phyloP scores from a whole-genome alignment of 2,113 vertebrate species.

The Mormyrus iriodes region DNA sequence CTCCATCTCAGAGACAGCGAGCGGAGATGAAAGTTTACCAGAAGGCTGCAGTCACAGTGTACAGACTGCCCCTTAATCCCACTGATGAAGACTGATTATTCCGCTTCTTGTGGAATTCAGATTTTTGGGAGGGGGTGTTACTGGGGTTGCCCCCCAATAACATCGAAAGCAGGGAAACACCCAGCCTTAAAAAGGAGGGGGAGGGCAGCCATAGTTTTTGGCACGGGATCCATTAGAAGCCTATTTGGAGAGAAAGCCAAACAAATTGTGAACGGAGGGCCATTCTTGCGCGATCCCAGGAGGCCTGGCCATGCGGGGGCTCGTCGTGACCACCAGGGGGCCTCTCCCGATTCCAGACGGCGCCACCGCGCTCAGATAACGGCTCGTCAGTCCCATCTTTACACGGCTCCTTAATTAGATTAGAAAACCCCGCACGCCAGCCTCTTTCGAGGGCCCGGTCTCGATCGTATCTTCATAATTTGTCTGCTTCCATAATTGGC shows the following conservation, averaged over 20 bases:
- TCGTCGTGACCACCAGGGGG: not conserved
- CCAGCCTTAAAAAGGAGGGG: not conserved
- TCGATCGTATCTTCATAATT: slow-evolving; percentile 45
- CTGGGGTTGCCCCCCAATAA: not conserved
- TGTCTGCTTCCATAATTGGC: slow-evolving; percentile 36
- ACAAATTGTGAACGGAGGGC: not conserved
- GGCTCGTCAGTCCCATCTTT: slow-evolving; percentile 33
- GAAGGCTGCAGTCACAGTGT: not conserved
- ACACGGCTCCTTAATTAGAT: slow-evolving; percentile 50
- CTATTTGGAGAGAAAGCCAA: not conserved
- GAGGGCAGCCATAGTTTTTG: not conserved
- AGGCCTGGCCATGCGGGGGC: not conserved
- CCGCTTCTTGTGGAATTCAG: not conserved
- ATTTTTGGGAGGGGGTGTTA: not conserved
- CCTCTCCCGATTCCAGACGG: not conserved
- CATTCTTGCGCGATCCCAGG: not conserved
- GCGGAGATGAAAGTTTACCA: not conserved
- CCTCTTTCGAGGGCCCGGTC: slow-evolving; percentile 32
- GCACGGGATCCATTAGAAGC: not conserved
- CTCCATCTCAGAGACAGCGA: not conserved
- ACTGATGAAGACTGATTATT: not conserved
- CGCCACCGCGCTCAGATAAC: not conserved
- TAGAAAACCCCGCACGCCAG: slow-evolving; percentile 20
- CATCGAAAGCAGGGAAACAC: not conserved
- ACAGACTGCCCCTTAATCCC: not conserved